Evolutionary conservation across 2,888 invertebrate species (phyloP).

Genomic region (Tenthredo mesomela): DNA sequence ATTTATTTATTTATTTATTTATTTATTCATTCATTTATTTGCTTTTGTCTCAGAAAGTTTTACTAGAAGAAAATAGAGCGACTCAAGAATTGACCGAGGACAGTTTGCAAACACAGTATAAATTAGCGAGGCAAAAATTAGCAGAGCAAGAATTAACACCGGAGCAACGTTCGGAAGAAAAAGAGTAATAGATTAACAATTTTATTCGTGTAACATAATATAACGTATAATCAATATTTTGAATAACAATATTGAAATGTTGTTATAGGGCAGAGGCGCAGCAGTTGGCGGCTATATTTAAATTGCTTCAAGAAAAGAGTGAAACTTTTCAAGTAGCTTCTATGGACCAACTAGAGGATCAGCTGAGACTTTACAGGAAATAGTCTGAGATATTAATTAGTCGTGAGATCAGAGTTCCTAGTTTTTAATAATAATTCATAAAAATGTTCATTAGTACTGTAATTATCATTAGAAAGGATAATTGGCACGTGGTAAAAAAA

Average conservation of each 20-base stretch:
- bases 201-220: neutral
- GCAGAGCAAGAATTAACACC: constrained; percentile 25
- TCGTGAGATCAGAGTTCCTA: neutral
- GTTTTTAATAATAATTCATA: neutral
- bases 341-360: constrained; percentile 44
- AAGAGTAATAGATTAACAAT: constrained; percentile 12
- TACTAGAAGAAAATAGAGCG: neutral
- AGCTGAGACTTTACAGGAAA: constrained; percentile 44
- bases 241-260: neutral
- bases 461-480: neutral
- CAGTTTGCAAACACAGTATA: constrained; percentile 43
- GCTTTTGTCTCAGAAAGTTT: neutral
- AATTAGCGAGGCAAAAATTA: constrained; percentile 36
- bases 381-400: neutral
- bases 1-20: neutral
- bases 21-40: neutral
- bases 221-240: neutral
- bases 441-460: neutral
- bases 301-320: constrained; percentile 42
- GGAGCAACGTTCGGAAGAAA: constrained; percentile 27
- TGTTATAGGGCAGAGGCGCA: constrained; percentile 26
- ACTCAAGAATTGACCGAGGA: neutral
- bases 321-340: constrained; percentile 45
- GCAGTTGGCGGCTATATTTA: constrained; percentile 43
- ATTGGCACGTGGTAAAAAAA: neutral